Base-by-base conservation (phyloP, 1,140 invertebrate genomes). In the Gonatopus flavifemur region DNA sequence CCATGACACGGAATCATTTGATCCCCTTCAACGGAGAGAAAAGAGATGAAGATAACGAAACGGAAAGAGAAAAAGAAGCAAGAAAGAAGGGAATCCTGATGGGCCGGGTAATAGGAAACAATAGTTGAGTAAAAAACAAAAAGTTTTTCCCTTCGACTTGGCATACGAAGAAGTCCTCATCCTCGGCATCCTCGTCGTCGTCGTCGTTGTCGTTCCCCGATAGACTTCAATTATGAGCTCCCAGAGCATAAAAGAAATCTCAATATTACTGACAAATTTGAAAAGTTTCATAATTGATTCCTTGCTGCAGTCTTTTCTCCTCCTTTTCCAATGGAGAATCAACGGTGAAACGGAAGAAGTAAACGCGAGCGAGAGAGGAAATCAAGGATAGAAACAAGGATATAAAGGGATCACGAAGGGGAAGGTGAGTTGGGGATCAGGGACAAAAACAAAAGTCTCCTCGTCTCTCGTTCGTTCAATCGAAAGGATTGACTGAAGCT, bases 221-320 rank as follows among this genome's bases (percentile, higher is more conserved):
- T 77, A 73, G 73, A 76, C 71, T 78, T 76, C 72, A 74, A 76
- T 77, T 76, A 74, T 73, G 69, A 74, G 67, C 67, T 74, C 61
- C 39, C 58, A 41, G 55, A 57, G 68, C 58, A 74, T 76, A 70
- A 77, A 78, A 75, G 74, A 76, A 76, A 78, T 78, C 76, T 78
- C 73, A 76, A 77, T 78, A 77, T 78, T 74, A 75, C 73, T 70
- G 73, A 75, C 71, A 76, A 78, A 76, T 77, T 77, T 73, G 73
- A 76, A 78, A 78, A 78, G 73, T 78, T 78, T 66, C 67, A 72
- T 76, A 78, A 76, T 76, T 78, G 75, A 76, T 76, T 76, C 65
- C 62, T 75, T 64, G 62, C 62, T 64, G 62, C 62, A 41, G 54
- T 24, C 50, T 57, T 46, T 46, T 25, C 30, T 54, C 33, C 33